Evolutionary conservation across 2,113 vertebrate species (phyloP).

Genomic region (Ciconia stormi): DNA sequence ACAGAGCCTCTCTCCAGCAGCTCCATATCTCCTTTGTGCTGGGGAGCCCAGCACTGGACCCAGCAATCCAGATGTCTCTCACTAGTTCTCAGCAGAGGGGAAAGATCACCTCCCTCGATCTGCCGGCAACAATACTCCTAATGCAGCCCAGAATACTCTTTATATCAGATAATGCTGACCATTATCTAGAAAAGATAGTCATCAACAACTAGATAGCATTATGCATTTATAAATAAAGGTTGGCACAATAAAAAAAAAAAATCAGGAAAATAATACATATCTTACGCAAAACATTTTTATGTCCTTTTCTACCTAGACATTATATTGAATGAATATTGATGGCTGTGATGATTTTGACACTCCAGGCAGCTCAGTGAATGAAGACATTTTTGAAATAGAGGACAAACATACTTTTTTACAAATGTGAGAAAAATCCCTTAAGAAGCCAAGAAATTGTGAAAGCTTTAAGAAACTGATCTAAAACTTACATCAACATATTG

Average conservation of each 20-base stretch:
- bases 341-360: background rate
- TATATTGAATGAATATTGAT: background rate
- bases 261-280: background rate
- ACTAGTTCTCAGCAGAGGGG: background rate
- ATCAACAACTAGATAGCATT: background rate
- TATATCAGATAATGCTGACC: background rate
- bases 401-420: background rate
- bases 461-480: background rate
- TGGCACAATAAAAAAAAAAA: background rate
- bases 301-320: background rate
- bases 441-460: background rate
- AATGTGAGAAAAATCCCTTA: background rate
- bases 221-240: background rate
- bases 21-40: background rate
- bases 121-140: background rate
- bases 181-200: background rate
- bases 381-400: background rate
- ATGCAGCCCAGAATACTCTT: background rate
- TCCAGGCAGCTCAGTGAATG: background rate
- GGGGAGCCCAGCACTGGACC: background rate
- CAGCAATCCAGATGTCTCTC: background rate
- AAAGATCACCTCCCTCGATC: background rate
- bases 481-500: background rate
- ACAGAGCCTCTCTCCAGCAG: background rate
- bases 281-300: background rate